These are phyloP conservation scores for Pterostichus madidus DNA, from an alignment of 2,888 invertebrate genomes.

Conservation along the genomic window DNA sequence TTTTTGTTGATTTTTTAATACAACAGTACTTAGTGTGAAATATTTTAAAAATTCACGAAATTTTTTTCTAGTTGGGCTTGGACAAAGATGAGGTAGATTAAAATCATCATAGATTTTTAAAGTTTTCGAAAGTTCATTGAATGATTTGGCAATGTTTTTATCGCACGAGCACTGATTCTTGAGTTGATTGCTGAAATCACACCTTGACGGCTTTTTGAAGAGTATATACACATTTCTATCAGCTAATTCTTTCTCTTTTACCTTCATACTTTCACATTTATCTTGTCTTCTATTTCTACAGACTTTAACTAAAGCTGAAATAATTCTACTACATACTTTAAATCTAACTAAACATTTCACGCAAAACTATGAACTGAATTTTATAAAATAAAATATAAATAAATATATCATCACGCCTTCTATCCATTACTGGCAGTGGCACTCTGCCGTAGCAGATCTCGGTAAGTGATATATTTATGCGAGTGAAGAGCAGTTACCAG, in stretches of 20 bases:
- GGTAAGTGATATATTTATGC: too few relatives aligned
- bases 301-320: too few relatives aligned
- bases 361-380: too few relatives aligned
- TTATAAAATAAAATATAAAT: too few relatives aligned
- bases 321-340: too few relatives aligned
- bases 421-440: too few relatives aligned
- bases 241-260: background rate
- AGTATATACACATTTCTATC: conserved; percentile 43
- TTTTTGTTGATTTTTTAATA: background rate
- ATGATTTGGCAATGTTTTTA: conserved; percentile 42
- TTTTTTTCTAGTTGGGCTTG: conserved; percentile 89
- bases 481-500: too few relatives aligned
- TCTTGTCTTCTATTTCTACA: background rate
- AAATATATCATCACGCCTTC: too few relatives aligned
- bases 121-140: conserved; percentile 57
- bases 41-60: conserved; percentile 65
- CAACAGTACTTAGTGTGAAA: conserved; percentile 40
- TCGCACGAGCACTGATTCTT: conserved; percentile 60
- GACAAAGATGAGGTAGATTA: conserved; percentile 91
- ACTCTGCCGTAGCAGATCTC: too few relatives aligned
- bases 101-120: conserved; percentile 68
- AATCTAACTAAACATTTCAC: too few relatives aligned
- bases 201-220: conserved; percentile 56
- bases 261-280: background rate
- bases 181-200: conserved; percentile 48